These are phyloP conservation scores for Hydractinia echinata DNA, from an alignment of 30 jellyfish, hydroid and myxozoan genomes.

Conservation along the genomic window DNA sequence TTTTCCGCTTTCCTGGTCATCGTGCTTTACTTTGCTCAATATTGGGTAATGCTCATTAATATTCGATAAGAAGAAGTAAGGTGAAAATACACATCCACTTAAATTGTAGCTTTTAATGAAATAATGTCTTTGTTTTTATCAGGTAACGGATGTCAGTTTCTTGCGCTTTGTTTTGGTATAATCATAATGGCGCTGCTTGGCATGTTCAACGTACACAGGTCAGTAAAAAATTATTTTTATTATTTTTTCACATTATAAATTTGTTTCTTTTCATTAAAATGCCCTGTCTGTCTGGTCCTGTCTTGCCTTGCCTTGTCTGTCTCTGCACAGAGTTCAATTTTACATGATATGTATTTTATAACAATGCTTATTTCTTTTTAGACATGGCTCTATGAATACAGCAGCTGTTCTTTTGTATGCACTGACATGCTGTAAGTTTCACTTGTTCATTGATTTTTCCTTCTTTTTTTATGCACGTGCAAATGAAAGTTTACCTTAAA, in stretches of 20 bases:
- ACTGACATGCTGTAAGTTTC: constrained; percentile 79
- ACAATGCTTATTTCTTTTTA: neutral
- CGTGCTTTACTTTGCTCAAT: constrained; percentile 83
- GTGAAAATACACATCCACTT: too few relatives aligned
- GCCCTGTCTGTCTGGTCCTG: too few relatives aligned
- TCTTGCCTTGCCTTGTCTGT: too few relatives aligned
- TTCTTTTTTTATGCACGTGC: too few relatives aligned
- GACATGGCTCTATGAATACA: constrained; percentile 96
- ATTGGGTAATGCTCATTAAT: constrained; percentile 48
- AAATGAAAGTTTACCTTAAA: neutral
- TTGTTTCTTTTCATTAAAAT: too few relatives aligned
- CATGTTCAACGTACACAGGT: constrained; percentile 96
- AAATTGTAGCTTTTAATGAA: too few relatives aligned
- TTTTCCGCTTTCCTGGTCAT: constrained; percentile 82
- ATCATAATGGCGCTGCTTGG: constrained; percentile 85
- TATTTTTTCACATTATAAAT: too few relatives aligned
- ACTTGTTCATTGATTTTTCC: neutral
- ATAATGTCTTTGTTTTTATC: neutral
- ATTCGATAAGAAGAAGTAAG: too few relatives aligned
- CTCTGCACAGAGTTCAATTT: neutral
- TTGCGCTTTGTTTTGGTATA: constrained; percentile 75
- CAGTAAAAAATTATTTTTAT: neutral
- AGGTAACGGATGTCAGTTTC: constrained; percentile 93
- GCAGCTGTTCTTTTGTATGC: constrained; percentile 97
- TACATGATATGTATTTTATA: neutral